Evolutionary conservation across 2,888 invertebrate species (phyloP).

Genomic region (Hirtodrosophila cameraria): DNA sequence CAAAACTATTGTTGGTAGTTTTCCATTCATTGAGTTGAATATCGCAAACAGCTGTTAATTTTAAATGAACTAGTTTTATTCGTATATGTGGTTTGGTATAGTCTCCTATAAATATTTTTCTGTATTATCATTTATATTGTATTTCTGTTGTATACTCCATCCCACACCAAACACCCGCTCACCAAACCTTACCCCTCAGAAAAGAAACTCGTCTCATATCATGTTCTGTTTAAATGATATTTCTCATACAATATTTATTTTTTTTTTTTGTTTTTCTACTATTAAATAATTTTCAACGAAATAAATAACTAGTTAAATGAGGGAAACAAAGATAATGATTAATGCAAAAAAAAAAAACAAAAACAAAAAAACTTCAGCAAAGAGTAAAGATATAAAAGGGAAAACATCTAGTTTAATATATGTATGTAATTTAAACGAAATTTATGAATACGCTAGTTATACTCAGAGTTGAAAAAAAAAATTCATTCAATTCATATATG

Average conservation of each 20-base stretch:
- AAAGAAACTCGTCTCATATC: conserved; percentile 13
- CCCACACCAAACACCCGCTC: neutral
- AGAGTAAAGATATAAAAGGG: conserved; percentile 39
- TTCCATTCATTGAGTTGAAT: conserved; percentile 23
- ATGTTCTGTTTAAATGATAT: conserved; percentile 6
- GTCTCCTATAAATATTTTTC: conserved; percentile 44
- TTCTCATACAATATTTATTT: conserved; percentile 16
- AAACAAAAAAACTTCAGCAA: conserved; percentile 32
- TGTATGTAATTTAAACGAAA: conserved; percentile 78
- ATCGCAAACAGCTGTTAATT: conserved; percentile 52
- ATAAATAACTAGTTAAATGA: conserved; percentile 57
- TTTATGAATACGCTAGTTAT: conserved; percentile 75
- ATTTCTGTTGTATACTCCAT: conserved; percentile 46
- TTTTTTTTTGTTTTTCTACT: conserved; percentile 2
- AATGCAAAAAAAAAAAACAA: conserved; percentile 34
- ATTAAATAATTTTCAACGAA: conserved; percentile 10
- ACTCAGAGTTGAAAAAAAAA: conserved; percentile 60
- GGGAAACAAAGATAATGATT: conserved; percentile 49
- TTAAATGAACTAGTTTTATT: conserved; percentile 51
- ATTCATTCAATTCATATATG: conserved; percentile 58
- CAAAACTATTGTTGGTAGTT: conserved; percentile 45
- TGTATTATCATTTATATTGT: conserved; percentile 60
- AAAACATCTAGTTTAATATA: conserved; percentile 76
- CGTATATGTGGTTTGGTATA: conserved; percentile 61
- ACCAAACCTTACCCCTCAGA: neutral